A percentile compares a stretch with the other conserved stretches of the same genome.
Evolutionary conservation across 2,797 vertebrate species (phyloP).

Genomic region (Microctenopoma steveboyesi): DNA sequence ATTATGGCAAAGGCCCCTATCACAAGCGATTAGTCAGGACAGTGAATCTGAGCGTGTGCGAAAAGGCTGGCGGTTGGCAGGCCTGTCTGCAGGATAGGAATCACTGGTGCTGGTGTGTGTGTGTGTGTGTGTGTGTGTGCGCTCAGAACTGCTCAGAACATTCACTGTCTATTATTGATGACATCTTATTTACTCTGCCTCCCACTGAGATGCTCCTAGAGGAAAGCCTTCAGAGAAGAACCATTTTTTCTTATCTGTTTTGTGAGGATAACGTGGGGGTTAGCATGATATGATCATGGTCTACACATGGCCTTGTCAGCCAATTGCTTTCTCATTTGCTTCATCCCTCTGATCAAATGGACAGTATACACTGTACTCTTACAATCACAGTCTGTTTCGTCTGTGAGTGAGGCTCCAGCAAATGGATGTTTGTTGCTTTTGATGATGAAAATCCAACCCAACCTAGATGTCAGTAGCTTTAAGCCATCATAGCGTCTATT

Average conservation of each 20-base stretch:
- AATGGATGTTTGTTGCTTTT: constrained; percentile 65
- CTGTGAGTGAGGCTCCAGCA: constrained; percentile 51
- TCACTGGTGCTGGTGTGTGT: constrained; percentile 72
- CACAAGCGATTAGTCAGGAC: constrained; percentile 86
- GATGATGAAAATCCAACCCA: constrained; percentile 77
- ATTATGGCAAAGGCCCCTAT: constrained; percentile 86
- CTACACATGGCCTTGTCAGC: constrained; percentile 63
- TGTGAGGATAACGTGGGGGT: constrained; percentile 66
- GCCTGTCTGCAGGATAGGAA: constrained; percentile 85
- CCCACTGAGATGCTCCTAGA: constrained; percentile 82
- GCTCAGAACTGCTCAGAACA: constrained; percentile 75
- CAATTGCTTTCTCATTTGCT: constrained; percentile 62
- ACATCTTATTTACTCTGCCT: constrained; percentile 86
- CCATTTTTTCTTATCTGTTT: constrained; percentile 61
- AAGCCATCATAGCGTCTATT: constrained; percentile 71
- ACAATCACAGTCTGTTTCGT: constrained; percentile 48
- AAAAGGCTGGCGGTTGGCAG: constrained; percentile 82
- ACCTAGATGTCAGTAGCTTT: constrained; percentile 74
- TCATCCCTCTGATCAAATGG: constrained; percentile 55
- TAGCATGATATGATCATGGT: constrained; percentile 70
- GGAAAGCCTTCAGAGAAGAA: constrained; percentile 81
- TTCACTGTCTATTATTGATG: constrained; percentile 87
- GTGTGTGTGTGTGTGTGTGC: constrained; percentile 30
- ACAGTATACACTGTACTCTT: constrained; percentile 36
- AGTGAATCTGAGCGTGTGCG: constrained; percentile 85